Base-by-base conservation (phyloP, 2,797 vertebrate species). In the Tolypeutes matacus region DNA sequence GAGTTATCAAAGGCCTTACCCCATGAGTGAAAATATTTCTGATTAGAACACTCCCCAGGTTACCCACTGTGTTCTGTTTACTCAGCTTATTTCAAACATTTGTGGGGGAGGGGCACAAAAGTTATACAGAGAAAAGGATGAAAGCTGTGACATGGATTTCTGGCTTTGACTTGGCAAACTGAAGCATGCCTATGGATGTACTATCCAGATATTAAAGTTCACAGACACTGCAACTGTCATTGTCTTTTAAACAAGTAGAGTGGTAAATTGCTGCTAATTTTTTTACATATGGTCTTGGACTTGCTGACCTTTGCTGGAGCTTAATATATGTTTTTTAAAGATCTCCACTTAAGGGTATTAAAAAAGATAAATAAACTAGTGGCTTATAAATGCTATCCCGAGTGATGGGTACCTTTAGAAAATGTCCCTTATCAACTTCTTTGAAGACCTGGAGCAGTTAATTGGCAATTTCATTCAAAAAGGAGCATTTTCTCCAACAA, bases 1-100 rank as follows among this genome's bases (percentile, higher is more conserved):
- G 75, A 23, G 91, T 97, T 97, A 96, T 83, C 82, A 95, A 97
- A 97, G 97, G 95, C 81, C 89, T 96, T 97, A 36, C 94, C 89
- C 95, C 89, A 95, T 90, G 97, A 97, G 94, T 94, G 91, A 97
- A 97, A 97, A 97, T 96, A 97, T 97, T 97, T 97, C 97, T 97
- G 94, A 97, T 96, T 93, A 95, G 93, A 96, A 97, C 97, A 95
- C 94, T 97, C 96, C 89, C 95, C 91, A 84, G 96, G 95, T 97
- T 92, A 95, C 96, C 91, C 51, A 95, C 96, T 97, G 97, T 49
- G 96, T 85, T 91, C 77, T 97, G 94, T 97, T 97, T 97, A 76
- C 94, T 97, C 96, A 97, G 97, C 95, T 97, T 97, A 97, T 97
- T 97, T 95, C 89, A 96, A 94, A 96, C 91, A 85, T 91, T 97